Evolutionary conservation across 2,113 vertebrate genomes (phyloP).

Genomic region (Periophthalmodon schlosseri): DNA sequence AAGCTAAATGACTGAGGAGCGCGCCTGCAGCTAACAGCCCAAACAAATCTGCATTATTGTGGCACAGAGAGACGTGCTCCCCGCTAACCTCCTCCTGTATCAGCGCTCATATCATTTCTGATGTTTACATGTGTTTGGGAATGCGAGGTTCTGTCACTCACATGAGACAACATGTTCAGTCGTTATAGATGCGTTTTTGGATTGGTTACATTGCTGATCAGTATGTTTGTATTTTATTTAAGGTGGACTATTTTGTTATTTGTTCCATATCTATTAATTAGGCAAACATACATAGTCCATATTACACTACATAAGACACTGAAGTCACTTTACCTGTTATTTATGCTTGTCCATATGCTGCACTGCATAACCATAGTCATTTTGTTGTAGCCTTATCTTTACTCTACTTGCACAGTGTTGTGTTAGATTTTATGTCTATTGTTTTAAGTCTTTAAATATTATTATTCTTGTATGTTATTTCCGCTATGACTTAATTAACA

Average conservation of each 20-base stretch:
- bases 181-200: not conserved
- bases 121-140: slow-evolving; percentile 14
- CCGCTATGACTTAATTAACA: no score
- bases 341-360: no score
- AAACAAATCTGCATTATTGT: slow-evolving; percentile 18
- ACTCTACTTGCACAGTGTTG: no score
- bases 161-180: slow-evolving; percentile 7
- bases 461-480: no score
- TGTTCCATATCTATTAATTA: no score
- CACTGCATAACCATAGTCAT: no score
- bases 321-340: no score
- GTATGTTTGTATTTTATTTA: not conserved
- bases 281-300: no score
- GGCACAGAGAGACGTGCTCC: slow-evolving; percentile 9
- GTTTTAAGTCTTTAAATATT: no score
- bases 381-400: no score
- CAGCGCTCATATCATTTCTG: slow-evolving; percentile 17
- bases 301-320: no score
- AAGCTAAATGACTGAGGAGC: slow-evolving; percentile 29
- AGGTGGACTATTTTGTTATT: not conserved
- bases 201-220: not conserved
- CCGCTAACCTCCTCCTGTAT: slow-evolving; percentile 10
- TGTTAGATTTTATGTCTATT: no score
- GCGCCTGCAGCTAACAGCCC: slow-evolving; percentile 33
- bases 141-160: slow-evolving; percentile 28